These are phyloP conservation scores for Drosophila baimaii DNA, from an alignment of 1,140 invertebrate species.

Conservation along the genomic window DNA sequence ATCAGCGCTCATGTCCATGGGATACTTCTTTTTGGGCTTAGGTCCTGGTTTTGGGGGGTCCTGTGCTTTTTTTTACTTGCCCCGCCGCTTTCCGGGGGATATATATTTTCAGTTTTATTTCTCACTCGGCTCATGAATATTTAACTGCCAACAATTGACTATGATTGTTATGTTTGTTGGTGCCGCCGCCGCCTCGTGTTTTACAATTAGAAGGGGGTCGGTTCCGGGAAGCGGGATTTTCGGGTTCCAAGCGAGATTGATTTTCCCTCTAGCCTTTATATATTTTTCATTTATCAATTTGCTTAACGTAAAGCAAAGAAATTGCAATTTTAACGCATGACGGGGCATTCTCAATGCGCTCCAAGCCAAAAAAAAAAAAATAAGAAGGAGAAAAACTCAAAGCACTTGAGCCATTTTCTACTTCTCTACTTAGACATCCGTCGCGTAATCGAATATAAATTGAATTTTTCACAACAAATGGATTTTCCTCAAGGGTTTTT, in stretches of 20 bases:
- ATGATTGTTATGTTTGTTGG: conserved; percentile 74
- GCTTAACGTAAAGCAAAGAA: conserved; percentile 58
- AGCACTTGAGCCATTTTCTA: conserved; percentile 62
- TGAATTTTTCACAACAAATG: conserved; percentile 79
- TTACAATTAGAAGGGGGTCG: conserved; percentile 63
- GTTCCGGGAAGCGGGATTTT: background rate
- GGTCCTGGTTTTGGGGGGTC: conserved; percentile 28
- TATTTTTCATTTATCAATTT: conserved; percentile 72
- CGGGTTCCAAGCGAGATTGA: conserved; percentile 12
- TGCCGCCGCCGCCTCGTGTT: conserved; percentile 48
- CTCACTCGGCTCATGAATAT: conserved; percentile 73
- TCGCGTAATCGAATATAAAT: conserved; percentile 81
- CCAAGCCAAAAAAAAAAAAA: conserved; percentile 25
- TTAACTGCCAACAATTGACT: conserved; percentile 76
- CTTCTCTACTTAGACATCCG: conserved; percentile 72
- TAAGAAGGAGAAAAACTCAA: conserved; percentile 11
- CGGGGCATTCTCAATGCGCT: conserved; percentile 70
- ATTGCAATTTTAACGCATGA: conserved; percentile 82
- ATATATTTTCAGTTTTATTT: conserved; percentile 71
- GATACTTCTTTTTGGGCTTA: conserved; percentile 43
- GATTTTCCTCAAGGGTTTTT: conserved; percentile 69
- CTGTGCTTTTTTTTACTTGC: background rate
- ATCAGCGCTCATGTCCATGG: conserved; percentile 63
- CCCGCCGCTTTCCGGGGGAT: conserved; percentile 12
- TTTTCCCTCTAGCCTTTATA: conserved; percentile 20